Percentiles rank a stretch among this genome's conserved stretches.
Conservation (phyloP, 2,888 invertebrate species). For the Andricus quercusramuli region DNA sequence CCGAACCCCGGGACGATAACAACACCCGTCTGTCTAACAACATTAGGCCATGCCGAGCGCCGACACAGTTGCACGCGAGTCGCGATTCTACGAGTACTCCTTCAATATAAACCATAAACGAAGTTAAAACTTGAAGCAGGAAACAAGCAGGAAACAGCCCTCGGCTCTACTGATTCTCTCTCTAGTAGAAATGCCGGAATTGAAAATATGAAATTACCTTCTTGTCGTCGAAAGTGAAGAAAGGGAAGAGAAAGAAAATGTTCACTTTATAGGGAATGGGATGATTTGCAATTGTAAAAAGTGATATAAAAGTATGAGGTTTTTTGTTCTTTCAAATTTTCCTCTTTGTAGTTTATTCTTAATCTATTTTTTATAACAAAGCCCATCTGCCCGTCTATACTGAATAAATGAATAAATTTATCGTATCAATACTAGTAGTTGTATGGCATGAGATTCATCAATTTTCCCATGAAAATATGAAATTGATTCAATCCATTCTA, state of each 20-base stretch:
- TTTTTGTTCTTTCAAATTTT: neutral
- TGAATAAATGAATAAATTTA: too few species aligned
- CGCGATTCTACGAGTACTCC: slow-evolving; percentile 14
- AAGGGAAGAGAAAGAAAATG: neutral
- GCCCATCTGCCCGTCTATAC: too few species aligned
- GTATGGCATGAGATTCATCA: too few species aligned
- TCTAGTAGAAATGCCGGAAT: neutral
- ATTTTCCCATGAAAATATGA: too few species aligned
- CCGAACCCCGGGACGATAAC: slow-evolving; percentile 62
- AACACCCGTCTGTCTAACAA: slow-evolving; percentile 63
- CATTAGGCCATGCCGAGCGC: slow-evolving; percentile 63
- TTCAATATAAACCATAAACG: slow-evolving; percentile 12
- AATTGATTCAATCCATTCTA: too few species aligned
- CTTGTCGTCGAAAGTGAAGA: neutral
- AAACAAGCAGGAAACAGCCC: slow-evolving; percentile 5
- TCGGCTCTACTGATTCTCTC: neutral
- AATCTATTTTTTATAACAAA: too few species aligned
- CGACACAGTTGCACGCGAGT: slow-evolving; percentile 43
- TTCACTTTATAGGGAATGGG: neutral
- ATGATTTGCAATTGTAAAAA: slow-evolving; percentile 17
- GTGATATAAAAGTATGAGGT: neutral
- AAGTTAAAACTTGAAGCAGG: slow-evolving; percentile 15
- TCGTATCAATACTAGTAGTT: too few species aligned
- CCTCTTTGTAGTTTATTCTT: too few species aligned
- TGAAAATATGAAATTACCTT: neutral